Conservation (phyloP, 2,797 vertebrate species). For the Bufotes viridis region DNA sequence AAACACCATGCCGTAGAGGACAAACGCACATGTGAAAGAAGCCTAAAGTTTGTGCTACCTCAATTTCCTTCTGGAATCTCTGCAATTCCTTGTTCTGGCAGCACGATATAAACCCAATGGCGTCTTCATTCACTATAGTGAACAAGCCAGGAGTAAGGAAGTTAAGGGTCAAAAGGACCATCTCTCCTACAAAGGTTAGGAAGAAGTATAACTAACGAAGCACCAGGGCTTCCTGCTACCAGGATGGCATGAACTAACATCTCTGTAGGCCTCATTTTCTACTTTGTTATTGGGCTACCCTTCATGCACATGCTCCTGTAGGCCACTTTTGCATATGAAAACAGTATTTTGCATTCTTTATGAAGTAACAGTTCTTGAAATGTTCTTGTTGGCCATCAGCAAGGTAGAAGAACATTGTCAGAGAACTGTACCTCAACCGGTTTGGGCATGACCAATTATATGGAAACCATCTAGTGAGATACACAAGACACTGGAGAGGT, state of each 20-base stretch:
- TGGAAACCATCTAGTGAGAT: background rate
- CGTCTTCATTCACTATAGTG: background rate
- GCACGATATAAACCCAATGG: too few species aligned
- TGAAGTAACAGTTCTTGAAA: background rate
- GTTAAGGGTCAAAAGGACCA: background rate
- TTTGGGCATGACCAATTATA: background rate
- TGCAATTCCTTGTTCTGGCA: too few species aligned
- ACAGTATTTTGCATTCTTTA: background rate
- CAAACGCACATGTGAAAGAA: too few species aligned
- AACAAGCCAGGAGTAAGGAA: background rate
- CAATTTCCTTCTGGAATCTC: too few species aligned
- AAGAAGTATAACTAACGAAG: background rate
- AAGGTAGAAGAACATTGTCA: background rate
- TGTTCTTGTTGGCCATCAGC: too few species aligned
- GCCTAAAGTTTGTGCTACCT: too few species aligned
- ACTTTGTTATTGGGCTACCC: background rate
- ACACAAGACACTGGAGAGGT: background rate
- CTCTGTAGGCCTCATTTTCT: background rate
- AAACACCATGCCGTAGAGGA: too few species aligned
- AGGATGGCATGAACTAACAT: background rate
- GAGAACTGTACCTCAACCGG: background rate
- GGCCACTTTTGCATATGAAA: background rate
- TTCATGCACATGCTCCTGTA: background rate
- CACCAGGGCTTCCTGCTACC: background rate
- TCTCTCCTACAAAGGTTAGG: background rate